Evolutionary conservation across 1,140 invertebrate species (phyloP).

Genomic region (Drosophila suzukii): DNA sequence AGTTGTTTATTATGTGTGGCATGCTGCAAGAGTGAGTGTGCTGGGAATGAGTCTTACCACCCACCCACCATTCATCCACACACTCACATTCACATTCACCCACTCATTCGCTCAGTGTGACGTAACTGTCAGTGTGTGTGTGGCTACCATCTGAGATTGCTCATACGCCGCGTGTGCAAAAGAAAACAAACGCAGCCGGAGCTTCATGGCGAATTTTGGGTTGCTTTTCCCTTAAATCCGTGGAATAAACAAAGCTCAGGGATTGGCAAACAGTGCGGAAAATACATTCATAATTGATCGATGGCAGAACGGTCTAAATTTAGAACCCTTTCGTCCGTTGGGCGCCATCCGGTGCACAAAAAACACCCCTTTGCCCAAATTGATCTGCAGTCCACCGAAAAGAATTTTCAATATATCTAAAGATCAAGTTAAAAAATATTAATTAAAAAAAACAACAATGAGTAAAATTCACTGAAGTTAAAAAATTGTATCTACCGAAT

Average conservation of each 20-base stretch:
- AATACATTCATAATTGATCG: constrained; percentile 34
- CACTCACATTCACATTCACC: neutral
- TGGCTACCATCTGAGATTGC: constrained; percentile 52
- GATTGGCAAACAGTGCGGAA: constrained; percentile 7
- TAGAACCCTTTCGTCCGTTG: constrained; percentile 28
- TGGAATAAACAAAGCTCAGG: constrained; percentile 40
- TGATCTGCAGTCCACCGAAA: constrained; percentile 15
- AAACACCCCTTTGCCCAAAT: constrained; percentile 13
- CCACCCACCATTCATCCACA: constrained; percentile 8
- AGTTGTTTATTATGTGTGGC: constrained; percentile 25
- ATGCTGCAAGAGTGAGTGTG: constrained; percentile 43
- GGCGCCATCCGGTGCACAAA: constrained; percentile 45
- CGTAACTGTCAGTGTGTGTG: constrained; percentile 54
- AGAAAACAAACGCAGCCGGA: constrained; percentile 57
- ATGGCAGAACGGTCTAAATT: constrained; percentile 30
- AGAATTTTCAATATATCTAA: neutral
- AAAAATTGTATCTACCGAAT: neutral
- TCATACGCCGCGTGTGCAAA: constrained; percentile 68
- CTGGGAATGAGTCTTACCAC: constrained; percentile 36
- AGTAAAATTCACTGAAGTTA: neutral
- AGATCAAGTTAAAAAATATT: neutral
- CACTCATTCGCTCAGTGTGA: constrained; percentile 43
- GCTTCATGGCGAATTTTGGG: constrained; percentile 3
- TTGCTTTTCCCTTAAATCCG: constrained; percentile 23
- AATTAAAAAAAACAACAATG: neutral